These are phyloP conservation scores for Girardia tigrina DNA, from an alignment of 2,888 invertebrate genomes.

Conservation along the genomic window DNA sequence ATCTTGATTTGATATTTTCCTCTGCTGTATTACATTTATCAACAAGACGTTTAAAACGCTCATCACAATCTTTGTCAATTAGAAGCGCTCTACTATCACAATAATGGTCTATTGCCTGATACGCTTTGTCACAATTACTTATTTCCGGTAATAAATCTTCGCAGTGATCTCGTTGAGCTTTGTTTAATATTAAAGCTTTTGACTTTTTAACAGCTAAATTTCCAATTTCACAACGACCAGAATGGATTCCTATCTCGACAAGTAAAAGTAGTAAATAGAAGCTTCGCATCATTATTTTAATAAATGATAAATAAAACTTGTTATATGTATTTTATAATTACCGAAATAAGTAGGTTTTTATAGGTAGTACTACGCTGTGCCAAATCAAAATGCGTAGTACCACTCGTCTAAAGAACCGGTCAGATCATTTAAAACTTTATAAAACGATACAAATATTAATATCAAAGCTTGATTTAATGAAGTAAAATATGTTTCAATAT, in stretches of 20 bases:
- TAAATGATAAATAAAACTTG: not conserved
- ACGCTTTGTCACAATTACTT: not conserved
- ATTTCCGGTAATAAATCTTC: not conserved
- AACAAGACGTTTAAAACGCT: not conserved
- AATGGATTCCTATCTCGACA: not conserved
- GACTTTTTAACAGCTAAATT: not conserved
- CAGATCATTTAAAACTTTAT: too few relatives aligned
- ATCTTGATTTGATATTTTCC: conserved; percentile 5
- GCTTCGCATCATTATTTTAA: not conserved
- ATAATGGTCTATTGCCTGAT: not conserved
- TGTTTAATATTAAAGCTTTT: not conserved
- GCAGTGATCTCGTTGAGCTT: conserved; percentile 1
- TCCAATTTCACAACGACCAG: not conserved
- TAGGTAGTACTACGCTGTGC: not conserved
- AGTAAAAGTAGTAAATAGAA: not conserved
- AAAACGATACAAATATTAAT: too few relatives aligned
- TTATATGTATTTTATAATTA: not conserved
- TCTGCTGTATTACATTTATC: conserved; percentile 1
- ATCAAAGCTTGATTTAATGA: too few relatives aligned
- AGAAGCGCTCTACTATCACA: not conserved
- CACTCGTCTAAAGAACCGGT: not conserved
- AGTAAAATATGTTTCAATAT: too few relatives aligned
- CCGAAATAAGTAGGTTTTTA: not conserved
- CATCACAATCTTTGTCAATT: not conserved
- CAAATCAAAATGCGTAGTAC: not conserved